A percentile compares a stretch with the other conserved stretches of the same genome.
phyloP scores from a whole-genome alignment of 2,888 invertebrate species.

The Embidobia sp. region DNA sequence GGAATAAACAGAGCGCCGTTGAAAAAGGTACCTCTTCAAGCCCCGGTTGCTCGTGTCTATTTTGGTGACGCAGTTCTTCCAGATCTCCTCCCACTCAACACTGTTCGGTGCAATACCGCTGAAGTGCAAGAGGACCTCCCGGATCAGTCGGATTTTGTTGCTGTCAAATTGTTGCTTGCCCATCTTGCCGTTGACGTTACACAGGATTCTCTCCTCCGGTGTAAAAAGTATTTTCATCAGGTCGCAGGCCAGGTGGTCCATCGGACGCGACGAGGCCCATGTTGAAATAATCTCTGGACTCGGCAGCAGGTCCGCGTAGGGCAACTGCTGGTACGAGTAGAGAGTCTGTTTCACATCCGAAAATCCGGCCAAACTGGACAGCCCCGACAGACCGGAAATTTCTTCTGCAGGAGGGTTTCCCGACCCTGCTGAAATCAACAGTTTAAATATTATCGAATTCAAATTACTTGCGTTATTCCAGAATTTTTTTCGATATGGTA shows the following conservation, averaged over 20 bases:
- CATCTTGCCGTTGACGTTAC: conserved; percentile 82
- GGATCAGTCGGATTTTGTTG: conserved; percentile 81
- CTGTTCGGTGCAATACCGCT: conserved; percentile 79
- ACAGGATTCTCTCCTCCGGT: conserved; percentile 81
- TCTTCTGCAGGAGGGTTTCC: conserved; percentile 77
- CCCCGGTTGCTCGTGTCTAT: conserved; percentile 82
- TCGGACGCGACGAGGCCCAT: conserved; percentile 81
- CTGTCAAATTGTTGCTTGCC: conserved; percentile 82
- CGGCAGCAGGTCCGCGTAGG: conserved; percentile 81
- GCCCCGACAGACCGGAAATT: conserved; percentile 76
- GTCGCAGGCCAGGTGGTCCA: conserved; percentile 82
- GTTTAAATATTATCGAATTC: too few species aligned
- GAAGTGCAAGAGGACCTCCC: conserved; percentile 81
- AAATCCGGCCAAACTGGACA: conserved; percentile 76
- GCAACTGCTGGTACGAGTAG: conserved; percentile 81
- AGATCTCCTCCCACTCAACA: conserved; percentile 81
- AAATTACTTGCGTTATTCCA: too few species aligned
- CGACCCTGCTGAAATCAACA: conserved; percentile 70
- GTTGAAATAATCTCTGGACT: conserved; percentile 80
- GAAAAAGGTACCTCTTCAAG: conserved; percentile 81
- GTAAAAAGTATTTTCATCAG: conserved; percentile 82
- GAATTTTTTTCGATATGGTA: background rate
- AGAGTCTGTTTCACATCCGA: conserved; percentile 76
- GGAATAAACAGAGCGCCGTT: conserved; percentile 77
- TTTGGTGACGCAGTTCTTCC: conserved; percentile 82